phyloP scores from a whole-genome alignment of 2,888 invertebrate genomes.

The Trichogramma dendrolimi region DNA sequence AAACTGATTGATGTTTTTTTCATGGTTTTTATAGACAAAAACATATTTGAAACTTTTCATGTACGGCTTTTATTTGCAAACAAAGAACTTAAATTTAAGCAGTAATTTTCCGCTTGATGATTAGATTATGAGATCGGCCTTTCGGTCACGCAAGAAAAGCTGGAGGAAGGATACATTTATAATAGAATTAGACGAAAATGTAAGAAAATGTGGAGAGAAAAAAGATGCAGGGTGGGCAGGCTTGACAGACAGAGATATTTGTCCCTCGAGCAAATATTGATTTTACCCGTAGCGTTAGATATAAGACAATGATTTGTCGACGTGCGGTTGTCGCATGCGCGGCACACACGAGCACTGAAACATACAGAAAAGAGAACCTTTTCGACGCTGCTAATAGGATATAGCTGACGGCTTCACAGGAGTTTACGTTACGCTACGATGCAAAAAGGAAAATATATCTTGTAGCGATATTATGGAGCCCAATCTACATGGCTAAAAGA shows the following conservation, averaged over 20 bases:
- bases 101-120: too few relatives aligned
- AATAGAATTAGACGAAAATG: background rate
- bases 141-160: too few relatives aligned
- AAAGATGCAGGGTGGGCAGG: slow-evolving; percentile 8
- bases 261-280: slow-evolving; percentile 46
- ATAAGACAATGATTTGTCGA: slow-evolving; percentile 48
- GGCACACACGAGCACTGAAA: background rate
- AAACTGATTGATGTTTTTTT: too few relatives aligned
- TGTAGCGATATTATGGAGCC: background rate
- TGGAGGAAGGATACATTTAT: too few relatives aligned
- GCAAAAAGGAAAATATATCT: background rate
- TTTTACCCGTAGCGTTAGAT: slow-evolving; percentile 40
- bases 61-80: too few relatives aligned
- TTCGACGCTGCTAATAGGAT: background rate
- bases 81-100: too few relatives aligned
- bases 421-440: background rate
- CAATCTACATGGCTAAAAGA: background rate
- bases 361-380: background rate
- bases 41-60: too few relatives aligned
- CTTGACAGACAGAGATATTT: slow-evolving; percentile 28
- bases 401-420: too few relatives aligned
- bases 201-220: slow-evolving; percentile 12
- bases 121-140: too few relatives aligned
- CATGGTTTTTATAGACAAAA: too few relatives aligned
- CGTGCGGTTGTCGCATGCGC: slow-evolving; percentile 21